Conservation (phyloP, 1,140 invertebrate species). For the Rhynchophorus ferrugineus region DNA sequence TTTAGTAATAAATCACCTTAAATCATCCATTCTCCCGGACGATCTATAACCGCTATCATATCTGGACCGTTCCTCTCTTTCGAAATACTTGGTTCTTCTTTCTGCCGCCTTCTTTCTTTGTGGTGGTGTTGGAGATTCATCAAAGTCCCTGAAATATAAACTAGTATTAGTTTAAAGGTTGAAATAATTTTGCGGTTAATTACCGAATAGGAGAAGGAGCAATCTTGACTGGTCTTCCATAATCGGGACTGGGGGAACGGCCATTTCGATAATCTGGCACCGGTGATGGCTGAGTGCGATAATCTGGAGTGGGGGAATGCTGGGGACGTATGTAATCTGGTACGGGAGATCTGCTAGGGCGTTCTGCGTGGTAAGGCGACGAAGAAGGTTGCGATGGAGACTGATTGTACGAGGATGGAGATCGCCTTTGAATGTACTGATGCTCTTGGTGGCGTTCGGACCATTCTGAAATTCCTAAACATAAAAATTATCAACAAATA, state of each 20-base stretch:
- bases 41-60: slow-evolving; percentile 47
- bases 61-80: slow-evolving; percentile 14
- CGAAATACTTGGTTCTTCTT: slow-evolving; percentile 39
- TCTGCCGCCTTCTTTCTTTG: slow-evolving; percentile 50
- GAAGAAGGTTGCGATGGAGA: slow-evolving; percentile 11
- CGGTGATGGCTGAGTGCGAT: slow-evolving; percentile 13
- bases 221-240: slow-evolving; percentile 19
- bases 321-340: slow-evolving; percentile 37
- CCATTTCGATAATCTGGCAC: slow-evolving; percentile 20
- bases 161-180: no score
- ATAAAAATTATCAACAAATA: background rate
- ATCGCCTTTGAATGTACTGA: slow-evolving; percentile 22
- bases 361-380: slow-evolving; percentile 38
- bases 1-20: slow-evolving; percentile 37
- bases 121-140: slow-evolving; percentile 46
- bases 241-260: slow-evolving; percentile 22
- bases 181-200: no score
- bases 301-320: slow-evolving; percentile 19
- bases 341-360: slow-evolving; percentile 43
- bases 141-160: slow-evolving; percentile 12
- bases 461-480: slow-evolving; percentile 64
- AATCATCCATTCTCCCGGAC: slow-evolving; percentile 36
- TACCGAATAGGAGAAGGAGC: slow-evolving; percentile 21
- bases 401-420: slow-evolving; percentile 15
- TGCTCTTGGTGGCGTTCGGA: slow-evolving; percentile 54